Base-by-base conservation (phyloP, 2,113 vertebrate species). In the Heliornis fulica region DNA sequence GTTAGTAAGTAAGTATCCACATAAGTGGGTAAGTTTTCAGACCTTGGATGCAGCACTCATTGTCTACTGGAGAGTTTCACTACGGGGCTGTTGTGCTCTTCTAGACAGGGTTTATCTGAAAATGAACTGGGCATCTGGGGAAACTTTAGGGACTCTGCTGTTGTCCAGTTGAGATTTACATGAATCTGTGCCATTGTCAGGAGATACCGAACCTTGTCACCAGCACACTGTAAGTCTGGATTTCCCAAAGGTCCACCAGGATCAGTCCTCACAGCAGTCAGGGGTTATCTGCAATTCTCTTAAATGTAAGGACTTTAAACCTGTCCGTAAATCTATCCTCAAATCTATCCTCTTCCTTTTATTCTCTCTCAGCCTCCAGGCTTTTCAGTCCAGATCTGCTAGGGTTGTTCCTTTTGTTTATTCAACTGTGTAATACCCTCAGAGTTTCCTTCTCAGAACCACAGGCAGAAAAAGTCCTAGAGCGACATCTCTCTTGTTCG, bases 321-420 rank as follows among this genome's bases (percentile, higher is more conserved):
- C 0, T n/a, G n/a, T n/a, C n/a, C n/a, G n/a, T n/a, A n/a, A n/a
- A n/a, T n/a, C n/a, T n/a, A n/a, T n/a, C n/a, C n/a, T n/a, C n/a
- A n/a, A n/a, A n/a, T n/a, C n/a, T 48, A 74, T 83, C 77, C 28
- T 94, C 50, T 93, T 79, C 70, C 78, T 92, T 95, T 94, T 94
- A 78, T 96, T 95, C 64, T 86, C 4, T 53, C 83, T 88, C 51
- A 92, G 83, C 95, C 90, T 88, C 74, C 13, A 81, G 94, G 83
- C 71, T 79, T 94, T 92, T 89, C 72, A 86, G 53, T 57, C 60
- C 45, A 64, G 75, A 89, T 77, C 90, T 87, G 72, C 78, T 70
- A 41, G 54, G 70, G 48, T 89, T 85, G 75, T 84, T 96, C 53
- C 75, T 88, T 95, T 93, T 96, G 96, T 97, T 96, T 97, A 95